These are phyloP conservation scores for Elaeidobius kamerunicus DNA, from an alignment of 2,888 invertebrate species.

Conservation along the genomic window DNA sequence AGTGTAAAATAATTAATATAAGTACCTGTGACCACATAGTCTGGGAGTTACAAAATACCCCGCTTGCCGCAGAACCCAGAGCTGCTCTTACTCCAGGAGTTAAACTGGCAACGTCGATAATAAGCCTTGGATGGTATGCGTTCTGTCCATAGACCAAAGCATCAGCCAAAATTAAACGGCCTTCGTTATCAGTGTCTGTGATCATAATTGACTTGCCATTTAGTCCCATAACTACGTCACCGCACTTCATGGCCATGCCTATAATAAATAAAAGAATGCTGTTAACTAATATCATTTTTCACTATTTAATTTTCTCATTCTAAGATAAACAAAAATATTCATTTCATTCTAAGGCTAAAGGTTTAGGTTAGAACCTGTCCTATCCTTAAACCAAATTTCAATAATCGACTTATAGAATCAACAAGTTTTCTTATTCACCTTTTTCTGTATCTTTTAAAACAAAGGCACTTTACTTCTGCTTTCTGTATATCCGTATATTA, in stretches of 20 bases:
- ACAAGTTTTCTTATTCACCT: too few species aligned
- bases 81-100: conserved; percentile 57
- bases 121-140: conserved; percentile 56
- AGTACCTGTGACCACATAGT: conserved; percentile 51
- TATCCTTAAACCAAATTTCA: too few species aligned
- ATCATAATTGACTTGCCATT: conserved; percentile 63
- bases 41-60: conserved; percentile 55
- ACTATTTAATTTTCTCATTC: too few species aligned
- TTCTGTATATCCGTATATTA: too few species aligned
- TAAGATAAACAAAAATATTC: neutral
- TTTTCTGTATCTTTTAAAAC: too few species aligned
- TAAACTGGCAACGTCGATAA: conserved; percentile 69
- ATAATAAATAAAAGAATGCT: conserved; percentile 1
- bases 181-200: conserved; percentile 60
- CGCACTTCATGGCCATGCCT: conserved; percentile 55
- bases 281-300: neutral
- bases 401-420: too few species aligned
- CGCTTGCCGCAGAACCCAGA: conserved; percentile 54
- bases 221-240: conserved; percentile 50
- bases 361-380: too few species aligned
- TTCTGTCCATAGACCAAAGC: conserved; percentile 49
- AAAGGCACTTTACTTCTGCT: too few species aligned
- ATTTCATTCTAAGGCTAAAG: neutral
- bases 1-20: neutral
- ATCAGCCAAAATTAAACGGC: conserved; percentile 46